Base-by-base conservation (phyloP, 1,140 invertebrate genomes). In the Drosophila jambulina region DNA sequence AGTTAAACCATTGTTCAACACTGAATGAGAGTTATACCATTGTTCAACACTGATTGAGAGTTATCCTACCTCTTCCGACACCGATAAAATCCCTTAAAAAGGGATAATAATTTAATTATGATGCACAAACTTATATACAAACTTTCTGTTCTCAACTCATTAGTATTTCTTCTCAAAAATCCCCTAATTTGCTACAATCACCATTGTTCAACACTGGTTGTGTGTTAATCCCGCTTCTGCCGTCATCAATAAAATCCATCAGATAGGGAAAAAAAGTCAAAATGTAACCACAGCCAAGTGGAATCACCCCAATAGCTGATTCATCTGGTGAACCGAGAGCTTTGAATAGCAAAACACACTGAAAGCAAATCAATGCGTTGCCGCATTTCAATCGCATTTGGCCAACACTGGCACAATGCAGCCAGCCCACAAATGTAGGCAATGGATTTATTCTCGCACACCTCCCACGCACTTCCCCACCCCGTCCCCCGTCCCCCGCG, bases 371-470 rank as follows among this genome's bases (percentile, higher is more conserved):
- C 72, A 38, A 65, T 51, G 67, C 59, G 51, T 45, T 70, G 67
- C 70, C 42, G 29, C 72, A 67, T 46, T 76, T 76, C 82, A 69
- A 87, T 71, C 74, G 82, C 57, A 12, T 59, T 72, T 67, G 42
- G 19, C 51, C 43, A 54, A 27, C 71, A 53, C 64, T 65, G 36
- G 34, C 69, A 62, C 74, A 71, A 62, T 82, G 63, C 68, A 74
- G 36, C 48, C 17, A 19, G 32, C 83, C 61, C 84, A 12, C 62
- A 69, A 54, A 77, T 70, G 83, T 86, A 87, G 84, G 84, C 83
- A 87, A 71, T 43, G 54, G 46, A 76, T 82, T 82, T 64, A 45
- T 43, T 21, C 34, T 25, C 40, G 40, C 53, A 23, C 42, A 49
- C 48, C 80, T n/a, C 13, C 17, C 36, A 45, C 29, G 1, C 19